These are phyloP conservation scores for Acipenser oxyrinchus DNA, from an alignment of 2,797 vertebrate genomes.

Conservation along the genomic window DNA sequence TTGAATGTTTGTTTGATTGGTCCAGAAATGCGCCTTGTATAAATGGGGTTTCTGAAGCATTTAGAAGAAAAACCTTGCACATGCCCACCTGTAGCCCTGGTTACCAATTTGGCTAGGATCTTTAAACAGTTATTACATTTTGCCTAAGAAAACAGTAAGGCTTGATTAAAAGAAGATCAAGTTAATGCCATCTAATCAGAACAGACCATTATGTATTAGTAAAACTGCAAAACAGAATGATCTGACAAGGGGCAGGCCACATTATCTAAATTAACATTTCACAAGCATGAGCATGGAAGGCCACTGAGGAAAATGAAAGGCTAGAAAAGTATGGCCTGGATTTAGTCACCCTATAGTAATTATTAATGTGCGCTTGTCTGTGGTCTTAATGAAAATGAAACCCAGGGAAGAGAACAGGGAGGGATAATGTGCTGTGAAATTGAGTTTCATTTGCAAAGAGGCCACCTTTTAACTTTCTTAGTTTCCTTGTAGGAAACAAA, in stretches of 20 bases:
- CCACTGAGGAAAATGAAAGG: conserved; percentile 74
- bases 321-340: conserved; percentile 76
- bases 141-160: conserved; percentile 62
- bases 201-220: conserved; percentile 96
- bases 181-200: conserved; percentile 97
- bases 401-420: conserved; percentile 95
- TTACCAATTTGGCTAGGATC: conserved; percentile 38
- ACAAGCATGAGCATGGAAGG: conserved; percentile 91
- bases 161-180: conserved; percentile 87
- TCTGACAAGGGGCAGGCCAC: conserved; percentile 88
- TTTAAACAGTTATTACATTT: conserved; percentile 47
- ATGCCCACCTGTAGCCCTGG: neutral
- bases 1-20: conserved; percentile 39
- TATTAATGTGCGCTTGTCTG: conserved; percentile 99
- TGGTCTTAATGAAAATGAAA: conserved; percentile 99
- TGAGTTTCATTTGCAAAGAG: conserved; percentile 97
- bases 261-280: conserved; percentile 99
- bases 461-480: conserved; percentile 80
- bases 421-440: conserved; percentile 99
- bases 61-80: neutral
- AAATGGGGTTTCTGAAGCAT: neutral
- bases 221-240: conserved; percentile 90
- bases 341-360: conserved; percentile 99
- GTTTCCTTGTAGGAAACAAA: conserved; percentile 78
- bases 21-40: conserved; percentile 25